phyloP scores from a whole-genome alignment of 2,888 invertebrate genomes.

The Drosophila merina region DNA sequence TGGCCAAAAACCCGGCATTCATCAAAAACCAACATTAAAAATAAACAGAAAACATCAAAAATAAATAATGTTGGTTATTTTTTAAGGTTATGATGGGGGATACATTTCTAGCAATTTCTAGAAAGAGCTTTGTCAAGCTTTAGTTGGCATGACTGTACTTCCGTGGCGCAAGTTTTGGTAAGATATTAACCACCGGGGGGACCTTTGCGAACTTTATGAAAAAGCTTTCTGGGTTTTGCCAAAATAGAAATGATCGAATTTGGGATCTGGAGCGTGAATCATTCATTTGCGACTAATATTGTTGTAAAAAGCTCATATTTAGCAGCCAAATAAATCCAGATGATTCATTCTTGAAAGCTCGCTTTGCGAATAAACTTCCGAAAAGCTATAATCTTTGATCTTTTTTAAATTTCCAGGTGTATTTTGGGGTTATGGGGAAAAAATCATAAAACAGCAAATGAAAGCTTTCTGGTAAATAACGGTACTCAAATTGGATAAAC shows the following conservation, averaged over 20 bases:
- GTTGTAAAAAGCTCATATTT: conserved; percentile 3
- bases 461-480: no score
- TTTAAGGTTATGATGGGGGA: background rate
- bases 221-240: conserved; percentile 4
- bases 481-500: no score
- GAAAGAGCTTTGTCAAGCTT: conserved; percentile 1
- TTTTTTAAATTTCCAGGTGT: no score
- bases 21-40: conserved; percentile 66
- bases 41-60: conserved; percentile 59
- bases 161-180: conserved; percentile 20
- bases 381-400: no score
- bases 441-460: no score
- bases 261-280: conserved; percentile 52
- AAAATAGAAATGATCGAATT: conserved; percentile 49
- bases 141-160: conserved; percentile 50
- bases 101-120: conserved; percentile 15
- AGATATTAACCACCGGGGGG: conserved; percentile 7
- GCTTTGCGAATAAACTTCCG: background rate
- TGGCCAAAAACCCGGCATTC: conserved; percentile 21
- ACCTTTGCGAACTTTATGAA: background rate
- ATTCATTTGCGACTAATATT: conserved; percentile 6
- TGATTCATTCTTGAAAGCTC: conserved; percentile 1
- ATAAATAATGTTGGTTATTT: conserved; percentile 23
- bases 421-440: no score
- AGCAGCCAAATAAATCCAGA: background rate